A percentile compares a stretch with the other conserved stretches of the same genome.
Evolutionary conservation across 2,113 vertebrate species (phyloP).

Genomic region (Electrona antarctica): DNA sequence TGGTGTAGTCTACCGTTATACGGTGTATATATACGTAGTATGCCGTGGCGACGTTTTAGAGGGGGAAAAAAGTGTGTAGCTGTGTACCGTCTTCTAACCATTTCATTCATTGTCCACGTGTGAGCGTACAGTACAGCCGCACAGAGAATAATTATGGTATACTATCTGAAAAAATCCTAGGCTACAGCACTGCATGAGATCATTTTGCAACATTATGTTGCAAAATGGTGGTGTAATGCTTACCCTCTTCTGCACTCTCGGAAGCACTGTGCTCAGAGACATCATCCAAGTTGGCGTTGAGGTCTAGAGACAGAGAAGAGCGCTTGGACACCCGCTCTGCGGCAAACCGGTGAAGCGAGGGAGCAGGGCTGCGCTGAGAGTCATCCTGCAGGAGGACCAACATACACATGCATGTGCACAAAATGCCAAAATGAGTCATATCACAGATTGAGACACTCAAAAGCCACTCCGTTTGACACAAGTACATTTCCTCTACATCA

Average conservation of each 20-base stretch:
- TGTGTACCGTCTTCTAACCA: background rate
- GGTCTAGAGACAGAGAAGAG: slow-evolving; percentile 81
- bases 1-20: too few species aligned
- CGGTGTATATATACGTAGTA: too few species aligned
- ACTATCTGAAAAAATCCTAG: too few species aligned
- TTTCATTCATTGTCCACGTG: background rate
- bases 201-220: background rate
- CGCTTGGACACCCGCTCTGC: slow-evolving; percentile 66
- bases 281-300: slow-evolving; percentile 87
- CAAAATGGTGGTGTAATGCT: background rate
- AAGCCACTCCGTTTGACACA: background rate
- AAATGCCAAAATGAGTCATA: background rate
- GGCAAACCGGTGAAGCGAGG: slow-evolving; percentile 68
- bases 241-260: slow-evolving; percentile 88
- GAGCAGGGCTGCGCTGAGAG: slow-evolving; percentile 67
- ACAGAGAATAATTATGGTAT: background rate
- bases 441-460: background rate
- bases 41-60: too few species aligned
- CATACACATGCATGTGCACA: background rate
- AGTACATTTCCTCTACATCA: background rate
- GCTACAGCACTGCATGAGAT: too few species aligned
- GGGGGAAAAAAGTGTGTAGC: background rate
- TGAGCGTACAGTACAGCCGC: background rate
- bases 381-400: slow-evolving; percentile 71
- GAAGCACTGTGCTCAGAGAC: slow-evolving; percentile 84